Percentiles rank a stretch among this genome's conserved stretches.
These are phyloP conservation scores for Eupithecia insigniata DNA, from an alignment of 2,888 invertebrate species.

Conservation along the genomic window DNA sequence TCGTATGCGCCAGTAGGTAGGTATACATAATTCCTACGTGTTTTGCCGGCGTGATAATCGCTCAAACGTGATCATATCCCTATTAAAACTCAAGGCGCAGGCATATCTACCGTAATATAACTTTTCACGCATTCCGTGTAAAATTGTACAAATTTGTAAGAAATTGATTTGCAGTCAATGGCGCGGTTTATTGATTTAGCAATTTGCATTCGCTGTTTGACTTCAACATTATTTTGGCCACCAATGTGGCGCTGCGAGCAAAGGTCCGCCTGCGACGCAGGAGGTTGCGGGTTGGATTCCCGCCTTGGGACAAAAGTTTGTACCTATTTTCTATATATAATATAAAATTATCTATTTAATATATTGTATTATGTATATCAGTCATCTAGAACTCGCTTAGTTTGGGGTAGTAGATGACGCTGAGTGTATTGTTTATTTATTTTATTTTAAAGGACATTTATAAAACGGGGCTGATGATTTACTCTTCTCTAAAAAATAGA, in stretches of 20 bases:
- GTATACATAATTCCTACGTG: background rate
- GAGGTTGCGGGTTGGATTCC: no score
- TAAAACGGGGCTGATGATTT: background rate
- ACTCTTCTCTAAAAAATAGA: background rate
- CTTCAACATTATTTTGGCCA: no score
- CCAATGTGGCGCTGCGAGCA: no score
- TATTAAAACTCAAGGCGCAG: background rate
- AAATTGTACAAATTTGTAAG: background rate
- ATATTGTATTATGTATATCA: no score
- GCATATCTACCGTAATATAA: background rate
- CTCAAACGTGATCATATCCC: background rate
- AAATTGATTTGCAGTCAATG: background rate
- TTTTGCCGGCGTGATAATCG: background rate
- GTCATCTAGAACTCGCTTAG: no score
- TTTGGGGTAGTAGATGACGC: no score
- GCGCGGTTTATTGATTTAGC: background rate
- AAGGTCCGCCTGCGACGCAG: no score
- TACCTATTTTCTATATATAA: no score
- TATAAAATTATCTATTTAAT: no score
- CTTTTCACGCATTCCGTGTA: conserved; percentile 3
- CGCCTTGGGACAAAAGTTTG: no score
- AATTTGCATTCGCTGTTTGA: background rate
- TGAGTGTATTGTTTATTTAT: no score
- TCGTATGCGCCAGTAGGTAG: background rate
- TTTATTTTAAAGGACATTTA: background rate